Percentiles rank a stretch among this genome's conserved stretches.
These are phyloP conservation scores for Pao palembangensis DNA, from an alignment of 2,113 vertebrate species.

Conservation along the genomic window DNA sequence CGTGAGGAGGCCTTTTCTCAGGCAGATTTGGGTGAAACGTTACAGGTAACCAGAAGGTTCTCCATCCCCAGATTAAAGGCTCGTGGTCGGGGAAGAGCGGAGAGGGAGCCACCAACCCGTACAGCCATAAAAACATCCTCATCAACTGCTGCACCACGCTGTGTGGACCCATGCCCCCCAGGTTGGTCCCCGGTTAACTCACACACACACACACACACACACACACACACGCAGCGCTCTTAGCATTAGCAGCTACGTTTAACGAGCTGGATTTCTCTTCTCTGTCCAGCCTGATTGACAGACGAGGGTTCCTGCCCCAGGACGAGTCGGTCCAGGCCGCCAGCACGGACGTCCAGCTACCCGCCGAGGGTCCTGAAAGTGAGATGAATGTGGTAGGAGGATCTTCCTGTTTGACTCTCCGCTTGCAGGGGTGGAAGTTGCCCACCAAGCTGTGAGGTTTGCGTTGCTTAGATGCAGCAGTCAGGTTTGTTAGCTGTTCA, in stretches of 20 bases:
- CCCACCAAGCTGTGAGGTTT: neutral
- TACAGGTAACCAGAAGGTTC: no score
- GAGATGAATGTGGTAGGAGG: constrained; percentile 89
- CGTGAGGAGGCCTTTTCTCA: constrained; percentile 74
- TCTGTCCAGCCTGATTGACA: constrained; percentile 85
- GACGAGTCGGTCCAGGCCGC: constrained; percentile 70
- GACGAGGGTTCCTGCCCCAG: constrained; percentile 84
- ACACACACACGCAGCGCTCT: neutral
- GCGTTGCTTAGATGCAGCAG: constrained; percentile 23
- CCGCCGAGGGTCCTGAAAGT: constrained; percentile 74
- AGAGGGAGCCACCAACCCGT: constrained; percentile 86
- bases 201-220: neutral
- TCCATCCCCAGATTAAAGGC: constrained; percentile 85
- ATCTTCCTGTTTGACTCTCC: constrained; percentile 55
- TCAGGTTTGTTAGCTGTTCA: constrained; percentile 6
- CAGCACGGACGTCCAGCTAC: constrained; percentile 66
- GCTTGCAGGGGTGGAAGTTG: constrained; percentile 14
- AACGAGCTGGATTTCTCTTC: neutral
- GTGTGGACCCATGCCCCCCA: constrained; percentile 90
- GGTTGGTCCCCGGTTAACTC: constrained; percentile 64
- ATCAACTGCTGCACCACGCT: constrained; percentile 92
- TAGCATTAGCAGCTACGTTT: neutral
- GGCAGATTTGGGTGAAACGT: no score
- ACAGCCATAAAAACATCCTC: constrained; percentile 89
- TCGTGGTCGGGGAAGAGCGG: constrained; percentile 92